Base-by-base conservation (phyloP, 2,113 vertebrate genomes). In the Atrichornis clamosus region DNA sequence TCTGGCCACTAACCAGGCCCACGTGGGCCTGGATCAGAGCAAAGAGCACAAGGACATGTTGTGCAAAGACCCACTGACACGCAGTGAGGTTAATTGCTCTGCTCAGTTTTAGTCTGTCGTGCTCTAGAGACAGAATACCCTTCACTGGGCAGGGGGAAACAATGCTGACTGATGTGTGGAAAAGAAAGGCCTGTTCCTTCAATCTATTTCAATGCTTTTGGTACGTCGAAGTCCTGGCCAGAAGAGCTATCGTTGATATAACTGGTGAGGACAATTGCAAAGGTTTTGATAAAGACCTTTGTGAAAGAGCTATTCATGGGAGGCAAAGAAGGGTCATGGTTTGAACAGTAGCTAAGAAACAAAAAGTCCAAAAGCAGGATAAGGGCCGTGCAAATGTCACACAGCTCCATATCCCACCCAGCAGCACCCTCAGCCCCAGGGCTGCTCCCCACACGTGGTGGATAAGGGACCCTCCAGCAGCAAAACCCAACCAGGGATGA, bases 151-250 rank as follows among this genome's bases (percentile, higher is more conserved):
- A 0, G 7, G 7, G 11, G 26, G 4, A 28, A 67, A 72, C 33
- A 73, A 72, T 80, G 78, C 39, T 0, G 0, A 62, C 9, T 0
- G 0, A 53, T 30, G 42, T 84, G 46, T 30, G 59, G 16, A 28
- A 65, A 53, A 82, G 79, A 42, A 90, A 89, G 89, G 18, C 39
- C 27, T 2, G 2, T 46, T 88, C 52, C 84, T 95, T 95, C 81
- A 87, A 87, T 95, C 56, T 87, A 0, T 77, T 62, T 83, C 68
- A 95, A 92, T 95, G 86, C 55, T 84, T 91, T 58, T 65, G 39
- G 37, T 77, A 52, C 42, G 63, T 95, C 79, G 78, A 92, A 87
- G 83, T 52, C 47, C 59, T 19, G 64, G 55, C 52, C 33, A 86
- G 65, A 42, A 70, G 24, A 63, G 68, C 5, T 50, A 13, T 59